A percentile compares a stretch with the other conserved stretches of the same genome.
phyloP scores from a whole-genome alignment of 1,140 invertebrate genomes.

The Pygmarrhopalites habei region DNA sequence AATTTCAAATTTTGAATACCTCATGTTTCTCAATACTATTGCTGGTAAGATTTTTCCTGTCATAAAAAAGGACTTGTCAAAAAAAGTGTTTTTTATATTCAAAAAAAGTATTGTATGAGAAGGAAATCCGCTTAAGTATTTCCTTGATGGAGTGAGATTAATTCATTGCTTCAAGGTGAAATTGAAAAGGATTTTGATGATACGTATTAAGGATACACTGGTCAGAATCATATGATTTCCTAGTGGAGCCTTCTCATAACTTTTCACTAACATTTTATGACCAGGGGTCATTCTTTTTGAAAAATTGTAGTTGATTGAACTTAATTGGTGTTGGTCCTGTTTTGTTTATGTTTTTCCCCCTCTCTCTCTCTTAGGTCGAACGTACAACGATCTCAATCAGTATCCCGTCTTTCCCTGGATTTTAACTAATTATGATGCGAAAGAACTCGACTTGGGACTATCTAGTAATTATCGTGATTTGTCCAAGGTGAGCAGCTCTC shows the following conservation, averaged over 20 bases:
- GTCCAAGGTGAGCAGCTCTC: slow-evolving; percentile 66
- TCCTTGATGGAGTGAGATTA: too few species aligned
- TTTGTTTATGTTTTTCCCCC: slow-evolving; percentile 12
- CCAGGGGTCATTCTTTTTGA: too few species aligned
- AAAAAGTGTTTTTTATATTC: too few species aligned
- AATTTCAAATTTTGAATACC: slow-evolving; percentile 98
- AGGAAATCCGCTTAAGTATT: too few species aligned
- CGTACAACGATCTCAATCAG: slow-evolving; percentile 98
- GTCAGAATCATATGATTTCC: too few species aligned
- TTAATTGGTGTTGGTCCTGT: neutral
- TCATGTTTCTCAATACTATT: slow-evolving; percentile 99
- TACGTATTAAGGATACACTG: too few species aligned
- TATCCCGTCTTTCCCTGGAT: slow-evolving; percentile 99
- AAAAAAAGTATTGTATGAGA: too few species aligned
- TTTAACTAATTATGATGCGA: slow-evolving; percentile 94
- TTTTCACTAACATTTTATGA: too few species aligned
- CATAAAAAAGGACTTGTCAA: too few species aligned
- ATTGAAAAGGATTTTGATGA: too few species aligned
- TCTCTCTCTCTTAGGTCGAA: slow-evolving; percentile 61
- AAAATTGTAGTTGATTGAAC: slow-evolving; percentile 5
- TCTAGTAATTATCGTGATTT: slow-evolving; percentile 97
- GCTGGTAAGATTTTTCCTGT: slow-evolving; percentile 79
- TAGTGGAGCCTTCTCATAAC: too few species aligned
- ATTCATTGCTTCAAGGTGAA: too few species aligned
- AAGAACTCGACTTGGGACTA: slow-evolving; percentile 89